Evolutionary conservation across 2,113 vertebrate species (phyloP).

Genomic region (Natator depressus): DNA sequence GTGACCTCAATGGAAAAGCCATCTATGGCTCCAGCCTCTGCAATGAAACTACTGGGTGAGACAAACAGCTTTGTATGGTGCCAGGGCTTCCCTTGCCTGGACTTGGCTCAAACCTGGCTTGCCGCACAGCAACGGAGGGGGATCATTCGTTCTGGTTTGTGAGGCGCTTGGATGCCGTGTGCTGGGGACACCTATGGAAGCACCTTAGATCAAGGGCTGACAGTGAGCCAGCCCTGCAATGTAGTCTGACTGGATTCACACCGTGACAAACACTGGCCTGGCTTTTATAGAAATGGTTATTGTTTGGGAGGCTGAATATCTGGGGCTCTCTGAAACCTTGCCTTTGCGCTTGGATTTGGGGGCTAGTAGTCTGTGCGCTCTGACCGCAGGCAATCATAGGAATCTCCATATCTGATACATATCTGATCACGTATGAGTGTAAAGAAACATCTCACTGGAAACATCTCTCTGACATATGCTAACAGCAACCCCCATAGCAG

Average conservation of each 20-base stretch:
- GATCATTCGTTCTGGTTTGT: too few relatives aligned
- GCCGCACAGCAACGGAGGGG: accelerated
- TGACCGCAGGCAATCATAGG: not conserved
- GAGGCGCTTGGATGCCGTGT: not conserved
- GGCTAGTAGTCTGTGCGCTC: not conserved
- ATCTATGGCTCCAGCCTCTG: not conserved
- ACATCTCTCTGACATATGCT: not conserved
- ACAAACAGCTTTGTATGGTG: not conserved
- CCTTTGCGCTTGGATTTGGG: accelerated
- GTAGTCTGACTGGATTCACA: not conserved
- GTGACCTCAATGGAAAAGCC: not conserved
- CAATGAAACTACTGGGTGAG: not conserved
- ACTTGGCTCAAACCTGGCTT: not conserved
- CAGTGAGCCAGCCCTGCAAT: not conserved
- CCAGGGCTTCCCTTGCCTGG: not conserved
- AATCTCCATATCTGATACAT: not conserved
- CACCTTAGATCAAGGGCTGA: not conserved
- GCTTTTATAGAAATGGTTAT: not conserved
- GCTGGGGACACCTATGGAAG: not conserved
- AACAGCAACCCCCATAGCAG: not conserved
- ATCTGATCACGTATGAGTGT: not conserved
- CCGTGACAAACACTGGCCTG: not conserved
- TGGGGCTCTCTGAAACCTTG: not conserved
- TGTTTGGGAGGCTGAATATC: not conserved
- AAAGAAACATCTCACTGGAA: not conserved